phyloP scores from a whole-genome alignment of 2,113 vertebrate species.

The Oriolus oriolus region DNA sequence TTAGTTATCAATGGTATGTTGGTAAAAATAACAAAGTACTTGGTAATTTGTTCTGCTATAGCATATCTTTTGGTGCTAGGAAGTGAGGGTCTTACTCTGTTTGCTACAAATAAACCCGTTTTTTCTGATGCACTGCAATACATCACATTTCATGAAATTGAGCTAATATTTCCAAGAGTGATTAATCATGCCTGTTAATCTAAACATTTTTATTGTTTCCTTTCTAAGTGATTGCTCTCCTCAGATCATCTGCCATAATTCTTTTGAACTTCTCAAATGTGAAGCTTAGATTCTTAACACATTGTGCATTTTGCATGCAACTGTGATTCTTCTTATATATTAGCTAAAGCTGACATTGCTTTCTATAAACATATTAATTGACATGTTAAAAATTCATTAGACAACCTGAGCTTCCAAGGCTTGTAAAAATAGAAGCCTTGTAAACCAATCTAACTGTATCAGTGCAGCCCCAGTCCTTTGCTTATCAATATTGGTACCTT shows the following conservation, averaged over 20 bases:
- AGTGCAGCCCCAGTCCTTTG: constrained; percentile 53
- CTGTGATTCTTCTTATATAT: constrained; percentile 63
- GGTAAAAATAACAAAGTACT: neutral
- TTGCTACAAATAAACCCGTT: neutral
- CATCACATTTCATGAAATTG: neutral
- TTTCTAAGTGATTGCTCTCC: neutral
- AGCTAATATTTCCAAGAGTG: neutral
- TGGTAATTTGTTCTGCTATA: neutral
- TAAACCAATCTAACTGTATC: constrained; percentile 61
- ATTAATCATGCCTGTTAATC: neutral
- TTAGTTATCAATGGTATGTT: neutral
- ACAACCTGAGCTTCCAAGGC: constrained; percentile 49
- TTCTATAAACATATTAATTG: constrained; percentile 53
- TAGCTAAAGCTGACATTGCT: constrained; percentile 21
- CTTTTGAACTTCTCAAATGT: neutral
- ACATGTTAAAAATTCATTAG: constrained; percentile 61
- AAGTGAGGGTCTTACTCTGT: neutral
- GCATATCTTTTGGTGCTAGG: neutral
- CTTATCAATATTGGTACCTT: constrained; percentile 18
- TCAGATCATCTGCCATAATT: neutral
- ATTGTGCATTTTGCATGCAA: constrained; percentile 24
- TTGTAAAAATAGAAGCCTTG: constrained; percentile 55
- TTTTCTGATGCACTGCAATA: neutral
- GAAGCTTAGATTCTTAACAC: neutral
- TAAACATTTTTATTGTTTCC: neutral